phyloP scores from a whole-genome alignment of 2,888 invertebrate species.

The Merodon equestris region DNA sequence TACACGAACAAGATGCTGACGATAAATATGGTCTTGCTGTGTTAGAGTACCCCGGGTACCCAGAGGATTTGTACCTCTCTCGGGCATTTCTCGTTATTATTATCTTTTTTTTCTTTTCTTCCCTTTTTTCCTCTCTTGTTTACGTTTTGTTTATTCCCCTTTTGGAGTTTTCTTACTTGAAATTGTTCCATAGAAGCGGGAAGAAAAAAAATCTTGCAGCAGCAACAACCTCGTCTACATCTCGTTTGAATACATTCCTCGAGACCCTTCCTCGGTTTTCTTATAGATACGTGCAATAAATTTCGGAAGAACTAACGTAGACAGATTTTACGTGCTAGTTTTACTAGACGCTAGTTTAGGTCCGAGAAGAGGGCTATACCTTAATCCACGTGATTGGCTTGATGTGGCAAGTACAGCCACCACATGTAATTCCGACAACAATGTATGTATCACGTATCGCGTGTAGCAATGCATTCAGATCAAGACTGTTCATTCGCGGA shows the following conservation, averaged over 20 bases:
- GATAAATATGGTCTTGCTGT: conserved; percentile 65
- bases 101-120: conserved; percentile 34
- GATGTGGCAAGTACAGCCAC: not conserved
- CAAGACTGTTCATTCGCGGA: conserved; percentile 38
- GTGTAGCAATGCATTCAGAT: conserved; percentile 35
- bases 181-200: conserved; percentile 59
- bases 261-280: conserved; percentile 48
- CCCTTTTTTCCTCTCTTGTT: conserved; percentile 41
- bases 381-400: not conserved
- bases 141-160: conserved; percentile 54
- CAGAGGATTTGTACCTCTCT: conserved; percentile 55
- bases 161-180: conserved; percentile 45
- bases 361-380: not conserved
- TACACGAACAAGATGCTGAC: conserved; percentile 61
- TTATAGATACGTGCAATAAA: conserved; percentile 52
- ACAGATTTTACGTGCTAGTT: conserved; percentile 52
- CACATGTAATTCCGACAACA: conserved; percentile 31
- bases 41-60: conserved; percentile 45
- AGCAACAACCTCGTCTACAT: conserved; percentile 59
- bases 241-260: conserved; percentile 67
- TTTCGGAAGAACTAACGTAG: conserved; percentile 46
- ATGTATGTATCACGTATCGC: no score
- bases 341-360: conserved; percentile 10
- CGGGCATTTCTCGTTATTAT: conserved; percentile 65
- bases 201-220: conserved; percentile 68